These are phyloP conservation scores for Hylomyscus alleni DNA, from an alignment of 2,797 vertebrate species.

Conservation along the genomic window DNA sequence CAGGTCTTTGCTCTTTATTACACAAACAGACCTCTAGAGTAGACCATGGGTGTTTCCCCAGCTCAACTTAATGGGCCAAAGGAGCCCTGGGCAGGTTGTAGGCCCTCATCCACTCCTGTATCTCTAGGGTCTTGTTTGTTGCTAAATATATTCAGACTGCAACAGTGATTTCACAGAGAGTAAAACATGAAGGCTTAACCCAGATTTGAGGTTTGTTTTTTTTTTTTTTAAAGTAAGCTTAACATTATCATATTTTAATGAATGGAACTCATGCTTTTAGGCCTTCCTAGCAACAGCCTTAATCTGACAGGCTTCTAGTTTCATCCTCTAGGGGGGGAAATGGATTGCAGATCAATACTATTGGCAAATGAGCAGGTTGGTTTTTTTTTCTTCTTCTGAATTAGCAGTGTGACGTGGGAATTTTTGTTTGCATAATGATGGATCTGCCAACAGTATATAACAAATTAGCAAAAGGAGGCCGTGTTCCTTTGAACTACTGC, in stretches of 20 bases:
- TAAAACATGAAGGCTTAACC: slow-evolving; percentile 9
- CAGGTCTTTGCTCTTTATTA: not conserved
- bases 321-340: not conserved
- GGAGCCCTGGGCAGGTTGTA: not conserved
- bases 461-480: not conserved
- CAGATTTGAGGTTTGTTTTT: not conserved
- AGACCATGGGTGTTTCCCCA: not conserved
- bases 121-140: slow-evolving; percentile 23
- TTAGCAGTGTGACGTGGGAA: fast-evolving
- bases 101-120: not conserved
- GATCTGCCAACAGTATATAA: not conserved
- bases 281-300: not conserved
- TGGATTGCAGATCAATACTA: not conserved
- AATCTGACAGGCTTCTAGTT: not conserved
- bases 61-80: slow-evolving; percentile 37
- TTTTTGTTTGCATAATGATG: not conserved
- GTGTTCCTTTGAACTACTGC: not conserved
- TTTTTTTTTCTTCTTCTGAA: not conserved
- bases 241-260: slow-evolving; percentile 41
- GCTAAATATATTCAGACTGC: not conserved
- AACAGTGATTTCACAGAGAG: not conserved
- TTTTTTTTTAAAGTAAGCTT: not conserved
- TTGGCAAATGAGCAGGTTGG: not conserved
- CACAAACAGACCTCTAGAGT: not conserved
- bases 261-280: not conserved